A percentile compares a stretch with the other conserved stretches of the same genome.
phyloP scores from a whole-genome alignment of 2,113 vertebrate genomes.

The Microtus ochrogaster region DNA sequence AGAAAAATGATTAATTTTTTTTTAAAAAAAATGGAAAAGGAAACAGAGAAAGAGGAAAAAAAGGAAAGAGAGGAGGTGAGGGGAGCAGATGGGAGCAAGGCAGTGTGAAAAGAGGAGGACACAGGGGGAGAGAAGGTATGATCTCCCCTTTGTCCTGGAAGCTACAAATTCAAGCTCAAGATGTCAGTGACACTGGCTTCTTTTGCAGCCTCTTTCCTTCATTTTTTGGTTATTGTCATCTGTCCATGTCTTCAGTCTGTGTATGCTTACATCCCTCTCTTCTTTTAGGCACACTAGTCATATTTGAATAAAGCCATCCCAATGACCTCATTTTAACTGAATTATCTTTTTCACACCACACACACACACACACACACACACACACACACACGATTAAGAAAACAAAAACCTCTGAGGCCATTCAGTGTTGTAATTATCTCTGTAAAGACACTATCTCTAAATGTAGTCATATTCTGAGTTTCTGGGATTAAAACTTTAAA shows the following conservation, averaged over 20 bases:
- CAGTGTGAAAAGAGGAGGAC: neutral
- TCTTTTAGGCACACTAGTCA: neutral
- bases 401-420: neutral
- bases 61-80: neutral
- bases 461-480: neutral
- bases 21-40: neutral
- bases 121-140: too few relatives aligned
- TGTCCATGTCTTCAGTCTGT: neutral
- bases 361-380: neutral
- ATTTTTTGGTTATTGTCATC: neutral
- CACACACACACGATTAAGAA: neutral
- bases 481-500: neutral
- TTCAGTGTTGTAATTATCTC: neutral
- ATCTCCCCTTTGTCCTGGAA: neutral
- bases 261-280: neutral
- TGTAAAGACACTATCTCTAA: neutral
- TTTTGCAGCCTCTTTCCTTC: neutral
- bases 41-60: neutral
- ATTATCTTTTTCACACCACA: neutral
- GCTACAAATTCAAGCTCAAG: neutral
- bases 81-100: rapidly evolving
- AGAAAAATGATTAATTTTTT: neutral
- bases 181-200: neutral
- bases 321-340: neutral
- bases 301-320: neutral